A percentile compares a stretch with the other conserved stretches of the same genome.
These are phyloP conservation scores for Arnoldichthys spilopterus DNA, from an alignment of 2,797 vertebrate genomes.

Conservation along the genomic window DNA sequence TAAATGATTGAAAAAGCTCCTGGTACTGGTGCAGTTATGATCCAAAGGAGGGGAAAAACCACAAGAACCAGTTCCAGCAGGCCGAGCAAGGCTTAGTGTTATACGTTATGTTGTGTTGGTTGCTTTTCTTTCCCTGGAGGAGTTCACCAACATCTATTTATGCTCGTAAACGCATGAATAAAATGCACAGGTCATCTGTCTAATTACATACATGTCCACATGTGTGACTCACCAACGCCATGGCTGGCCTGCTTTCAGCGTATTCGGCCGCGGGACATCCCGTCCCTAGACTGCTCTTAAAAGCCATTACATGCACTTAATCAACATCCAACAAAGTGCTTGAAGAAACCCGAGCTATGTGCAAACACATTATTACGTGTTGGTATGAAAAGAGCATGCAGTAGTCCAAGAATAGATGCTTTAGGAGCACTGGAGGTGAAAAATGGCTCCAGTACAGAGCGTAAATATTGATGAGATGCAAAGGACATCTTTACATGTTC, in stretches of 20 bases:
- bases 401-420: not conserved
- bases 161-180: conserved; percentile 47
- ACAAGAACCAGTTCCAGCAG: not conserved
- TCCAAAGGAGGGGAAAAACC: not conserved
- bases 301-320: conserved; percentile 53
- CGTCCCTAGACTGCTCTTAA: conserved; percentile 56
- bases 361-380: conserved; percentile 13
- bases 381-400: conserved; percentile 23
- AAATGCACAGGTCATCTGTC: conserved; percentile 55
- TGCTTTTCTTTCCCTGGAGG: conserved; percentile 11
- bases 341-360: conserved; percentile 16
- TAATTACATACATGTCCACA: conserved; percentile 64
- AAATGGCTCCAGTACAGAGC: not conserved
- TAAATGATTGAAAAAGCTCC: too few species aligned
- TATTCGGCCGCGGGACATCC: conserved; percentile 51
- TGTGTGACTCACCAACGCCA: conserved; percentile 61
- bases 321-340: conserved; percentile 22
- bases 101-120: conserved; percentile 14
- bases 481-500: not conserved
- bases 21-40: too few species aligned
- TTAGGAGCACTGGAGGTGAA: not conserved
- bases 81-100: not conserved
- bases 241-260: conserved; percentile 59
- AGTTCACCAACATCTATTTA: conserved; percentile 43
- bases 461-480: not conserved